A percentile compares a stretch with the other conserved stretches of the same genome.
Evolutionary conservation across 2,113 vertebrate genomes (phyloP).

Genomic region (Enhydra lutris): DNA sequence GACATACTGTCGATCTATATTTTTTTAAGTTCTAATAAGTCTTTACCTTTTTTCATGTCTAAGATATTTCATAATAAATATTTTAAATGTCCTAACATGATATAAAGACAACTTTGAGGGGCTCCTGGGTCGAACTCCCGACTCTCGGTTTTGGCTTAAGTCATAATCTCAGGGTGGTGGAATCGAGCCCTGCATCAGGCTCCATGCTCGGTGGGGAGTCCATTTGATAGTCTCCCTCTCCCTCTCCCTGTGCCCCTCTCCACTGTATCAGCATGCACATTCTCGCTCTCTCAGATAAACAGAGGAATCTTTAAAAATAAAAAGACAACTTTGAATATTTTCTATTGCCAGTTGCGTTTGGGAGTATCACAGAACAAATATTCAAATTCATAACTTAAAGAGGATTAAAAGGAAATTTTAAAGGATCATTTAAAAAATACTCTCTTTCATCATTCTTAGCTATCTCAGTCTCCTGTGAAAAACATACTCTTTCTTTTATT

Average conservation of each 20-base stretch:
- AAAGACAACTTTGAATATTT: slow-evolving; percentile 9
- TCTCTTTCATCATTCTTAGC: neutral
- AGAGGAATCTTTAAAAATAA: neutral
- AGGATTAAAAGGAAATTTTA: neutral
- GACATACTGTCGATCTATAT: neutral
- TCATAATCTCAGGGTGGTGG: neutral
- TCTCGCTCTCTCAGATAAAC: neutral
- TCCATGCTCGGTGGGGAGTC: neutral
- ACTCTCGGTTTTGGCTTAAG: neutral
- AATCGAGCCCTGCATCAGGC: neutral
- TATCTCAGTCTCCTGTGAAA: neutral
- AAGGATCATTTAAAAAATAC: neutral
- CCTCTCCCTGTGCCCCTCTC: neutral
- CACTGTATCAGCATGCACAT: fast-evolving
- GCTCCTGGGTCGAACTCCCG: neutral
- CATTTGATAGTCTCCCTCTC: neutral
- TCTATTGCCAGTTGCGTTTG: neutral
- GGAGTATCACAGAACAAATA: neutral
- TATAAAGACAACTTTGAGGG: neutral
- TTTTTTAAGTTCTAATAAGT: neutral
- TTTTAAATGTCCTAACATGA: slow-evolving; percentile 9
- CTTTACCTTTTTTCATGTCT: neutral
- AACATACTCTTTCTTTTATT: neutral
- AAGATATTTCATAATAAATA: slow-evolving; percentile 8
- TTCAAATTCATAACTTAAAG: slow-evolving; percentile 26